Conservation (phyloP, 2,888 invertebrate genomes). For the Agonopterix heracliana region DNA sequence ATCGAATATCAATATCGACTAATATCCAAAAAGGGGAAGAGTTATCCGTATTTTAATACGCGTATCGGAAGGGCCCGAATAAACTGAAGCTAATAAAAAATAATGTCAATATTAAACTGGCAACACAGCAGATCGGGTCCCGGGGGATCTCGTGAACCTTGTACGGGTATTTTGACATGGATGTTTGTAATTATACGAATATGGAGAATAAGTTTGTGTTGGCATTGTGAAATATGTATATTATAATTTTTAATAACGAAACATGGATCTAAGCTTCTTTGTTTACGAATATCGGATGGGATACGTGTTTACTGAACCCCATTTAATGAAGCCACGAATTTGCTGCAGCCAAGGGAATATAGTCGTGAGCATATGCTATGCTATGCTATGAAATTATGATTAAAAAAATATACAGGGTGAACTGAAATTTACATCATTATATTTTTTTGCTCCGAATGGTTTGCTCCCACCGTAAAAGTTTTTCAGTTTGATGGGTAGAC, state of each 20-base stretch:
- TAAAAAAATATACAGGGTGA: too few relatives aligned
- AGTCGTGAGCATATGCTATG: too few relatives aligned
- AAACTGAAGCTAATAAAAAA: constrained; percentile 47
- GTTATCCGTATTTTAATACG: constrained; percentile 24
- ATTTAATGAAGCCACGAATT: neutral
- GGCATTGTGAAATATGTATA: constrained; percentile 6
- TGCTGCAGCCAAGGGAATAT: too few relatives aligned
- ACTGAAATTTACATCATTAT: too few relatives aligned
- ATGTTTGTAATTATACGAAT: constrained; percentile 30
- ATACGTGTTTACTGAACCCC: constrained; percentile 10
- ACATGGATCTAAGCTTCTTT: constrained; percentile 3
- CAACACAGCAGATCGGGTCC: constrained; percentile 28
- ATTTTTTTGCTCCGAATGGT: too few relatives aligned
- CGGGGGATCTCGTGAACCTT: constrained; percentile 23
- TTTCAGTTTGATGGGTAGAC: too few relatives aligned
- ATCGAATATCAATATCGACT: constrained; percentile 17
- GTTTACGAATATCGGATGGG: constrained; percentile 7
- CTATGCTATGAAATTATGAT: too few relatives aligned
- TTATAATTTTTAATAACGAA: constrained; percentile 11
- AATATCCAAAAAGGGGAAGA: constrained; percentile 19
- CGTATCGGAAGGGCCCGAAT: constrained; percentile 29
- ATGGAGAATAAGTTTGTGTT: constrained; percentile 2
- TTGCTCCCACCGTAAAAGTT: too few relatives aligned
- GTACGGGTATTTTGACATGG: constrained; percentile 21
- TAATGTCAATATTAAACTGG: constrained; percentile 47